Evolutionary conservation across 53 echinoderm and acorn worm species (phyloP).

Genomic region (Paracentrotus lividus): DNA sequence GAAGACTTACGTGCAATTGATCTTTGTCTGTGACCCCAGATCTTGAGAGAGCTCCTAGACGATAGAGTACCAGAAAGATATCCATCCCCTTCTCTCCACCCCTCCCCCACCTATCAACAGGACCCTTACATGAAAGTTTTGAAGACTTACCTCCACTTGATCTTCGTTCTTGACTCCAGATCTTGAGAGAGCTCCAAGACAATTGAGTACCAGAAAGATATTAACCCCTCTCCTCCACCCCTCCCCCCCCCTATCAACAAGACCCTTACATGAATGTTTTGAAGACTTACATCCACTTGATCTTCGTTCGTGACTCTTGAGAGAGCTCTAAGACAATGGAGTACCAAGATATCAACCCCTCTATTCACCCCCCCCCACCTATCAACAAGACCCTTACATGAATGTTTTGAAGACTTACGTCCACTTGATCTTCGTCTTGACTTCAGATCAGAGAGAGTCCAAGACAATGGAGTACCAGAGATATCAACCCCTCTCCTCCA

Average conservation of each 20-base stretch:
- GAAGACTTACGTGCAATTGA: slow-evolving; percentile 93
- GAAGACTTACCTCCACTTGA: slow-evolving; percentile 93
- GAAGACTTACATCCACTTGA: slow-evolving; percentile 93
- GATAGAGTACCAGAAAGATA: slow-evolving; percentile 91
- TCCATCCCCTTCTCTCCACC: too few species aligned
- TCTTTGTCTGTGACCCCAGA: slow-evolving; percentile 80
- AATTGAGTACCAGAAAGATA: slow-evolving; percentile 91
- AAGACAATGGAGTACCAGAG: too few species aligned
- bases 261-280: too few species aligned
- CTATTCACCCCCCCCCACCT: too few species aligned
- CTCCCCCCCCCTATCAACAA: too few species aligned
- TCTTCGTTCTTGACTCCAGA: slow-evolving; percentile 80
- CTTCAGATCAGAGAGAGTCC: too few species aligned
- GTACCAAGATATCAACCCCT: slow-evolving; percentile 86
- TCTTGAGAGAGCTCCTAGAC: slow-evolving; percentile 97
- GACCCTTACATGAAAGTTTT: too few species aligned
- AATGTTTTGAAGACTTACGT: too few species aligned
- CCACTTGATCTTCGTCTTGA: slow-evolving; percentile 89
- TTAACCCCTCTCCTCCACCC: too few species aligned
- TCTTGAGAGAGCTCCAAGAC: slow-evolving; percentile 96
- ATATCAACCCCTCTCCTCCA: too few species aligned
- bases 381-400: too few species aligned
- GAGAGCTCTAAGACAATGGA: slow-evolving; percentile 95
- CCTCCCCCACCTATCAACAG: too few species aligned
- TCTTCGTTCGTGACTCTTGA: slow-evolving; percentile 84